Conservation (phyloP, 1,140 invertebrate species). For the Bactericera cockerelli region DNA sequence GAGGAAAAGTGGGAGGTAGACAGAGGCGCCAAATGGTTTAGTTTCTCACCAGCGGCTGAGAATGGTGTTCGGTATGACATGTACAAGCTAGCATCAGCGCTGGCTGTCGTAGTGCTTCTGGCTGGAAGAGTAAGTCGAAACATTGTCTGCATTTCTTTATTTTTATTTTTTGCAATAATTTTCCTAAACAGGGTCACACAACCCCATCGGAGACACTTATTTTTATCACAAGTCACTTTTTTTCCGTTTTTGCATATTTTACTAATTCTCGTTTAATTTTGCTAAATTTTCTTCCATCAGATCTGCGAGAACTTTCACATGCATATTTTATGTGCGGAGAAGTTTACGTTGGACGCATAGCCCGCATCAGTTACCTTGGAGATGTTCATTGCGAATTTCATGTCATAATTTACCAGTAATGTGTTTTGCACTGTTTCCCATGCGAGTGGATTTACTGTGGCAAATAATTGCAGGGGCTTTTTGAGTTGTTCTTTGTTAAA, state of each 20-base stretch:
- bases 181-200: not conserved
- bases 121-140: constrained; percentile 6
- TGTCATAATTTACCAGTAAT: no score
- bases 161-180: not conserved
- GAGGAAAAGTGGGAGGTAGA: no score
- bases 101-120: constrained; percentile 3
- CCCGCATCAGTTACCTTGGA: no score
- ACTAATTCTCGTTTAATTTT: not conserved
- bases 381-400: no score
- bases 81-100: not conserved
- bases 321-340: not conserved
- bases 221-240: no score
- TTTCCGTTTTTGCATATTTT: no score
- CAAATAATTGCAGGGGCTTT: no score
- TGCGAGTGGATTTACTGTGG: no score
- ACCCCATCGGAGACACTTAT: not conserved
- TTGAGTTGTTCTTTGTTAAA: no score
- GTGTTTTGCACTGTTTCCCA: no score
- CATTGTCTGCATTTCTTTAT: not conserved
- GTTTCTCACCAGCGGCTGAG: not conserved
- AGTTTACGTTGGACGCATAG: no score
- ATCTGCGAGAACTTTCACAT: no score
- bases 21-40: not conserved
- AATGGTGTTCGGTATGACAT: constrained; percentile 5
- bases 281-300: not conserved